Evolutionary conservation across 2,888 invertebrate species (phyloP), one percentile per base, ranked within the genome.

Genomic region (Strigamia transsilvanica): DNA sequence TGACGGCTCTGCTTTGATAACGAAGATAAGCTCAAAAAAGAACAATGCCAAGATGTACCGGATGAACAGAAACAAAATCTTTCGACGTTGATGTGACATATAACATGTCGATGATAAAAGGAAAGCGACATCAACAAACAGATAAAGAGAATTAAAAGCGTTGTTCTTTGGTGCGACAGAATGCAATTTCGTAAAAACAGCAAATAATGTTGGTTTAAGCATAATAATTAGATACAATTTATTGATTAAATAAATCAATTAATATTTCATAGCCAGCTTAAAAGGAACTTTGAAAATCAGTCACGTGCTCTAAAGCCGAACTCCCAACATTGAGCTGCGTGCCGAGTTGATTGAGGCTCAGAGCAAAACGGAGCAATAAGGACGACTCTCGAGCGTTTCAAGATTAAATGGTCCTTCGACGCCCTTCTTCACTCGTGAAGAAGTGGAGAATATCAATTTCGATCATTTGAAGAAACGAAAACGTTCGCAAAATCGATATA

Each of bases 311-410:
- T 66, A n/a, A 66, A 66, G 61, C 23, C 61, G 61, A 66, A 21
- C 61, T 0, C 61, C 18, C 23, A 6, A 66, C 46, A 23, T 21
- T 12, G 61, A 66, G 18, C n/a, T 9, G 61, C 61, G 61, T 66
- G 61, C 21, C 61, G 61, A 66, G 21, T 66, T 66, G 61, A 66
- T 66, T 66, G 61, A 66, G 21, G 61, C 61, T 66, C 61, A 21
- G 61, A 66, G 61, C 61, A 66, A 66, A 66, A 66, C 61, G 61
- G 61, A 66, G 61, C 61, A 66, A 66, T 66, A 66, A 66, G 61
- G 61, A 66, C 21, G 18, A 15, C 23, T 66, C 21, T 66, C 61
- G 18, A 21, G 18, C 61, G 21, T 23, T 18, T 66, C 61, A 21
- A 66, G 61, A 66, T 66, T 66, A 66, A 66, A 66, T 66, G 61